Base-by-base conservation (phyloP, 2,888 invertebrate genomes). In the Spicauda simplicius region DNA sequence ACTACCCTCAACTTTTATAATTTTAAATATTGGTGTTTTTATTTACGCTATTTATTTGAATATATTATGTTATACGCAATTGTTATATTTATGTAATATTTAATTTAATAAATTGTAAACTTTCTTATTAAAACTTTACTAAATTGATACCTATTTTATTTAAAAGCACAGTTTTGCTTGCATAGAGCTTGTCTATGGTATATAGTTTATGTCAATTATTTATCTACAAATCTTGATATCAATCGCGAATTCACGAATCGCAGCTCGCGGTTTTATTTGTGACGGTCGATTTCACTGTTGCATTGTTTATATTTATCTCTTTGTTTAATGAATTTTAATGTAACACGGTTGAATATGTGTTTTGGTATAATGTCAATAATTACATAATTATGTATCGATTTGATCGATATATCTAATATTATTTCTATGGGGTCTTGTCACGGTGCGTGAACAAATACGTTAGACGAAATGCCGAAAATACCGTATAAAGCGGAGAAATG, bases 401-500 rank as follows among this genome's bases (percentile, higher is more conserved):
- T 11, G 10, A 60, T 60, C 52, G 33, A 50, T n/a, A 20, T 52
- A 53, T 37, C 45, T 53, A 52, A 37, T 19, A 63, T 54, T 20
- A 62, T 12, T 54, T 25, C 41, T 41, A 63, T 63, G 54, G 62
- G 62, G 62, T 45, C 25, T 41, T 14, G 62, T 45, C 55, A 63
- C 54, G 54, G 54, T 45, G 41, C 16, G 52, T 63, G 62, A 63
- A 16, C 18, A 55, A 55, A 54, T 59, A 53, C 64, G 57, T 65
- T 50, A 50, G 30, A 58, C 64, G 54, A 78, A 77, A 93, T 93
- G 93, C 88, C 93, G 64, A 93, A 93, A 83, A 86, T 90, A 79
- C 91, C 92, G 0, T 91, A 89, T 68, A 92, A 91, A 80, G 74
- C 86, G 4, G 91, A 93, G 71, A 89, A 89, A 76, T 78, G 86